Base-by-base conservation (phyloP, 2,797 vertebrate genomes). In the Valencia hispanica region DNA sequence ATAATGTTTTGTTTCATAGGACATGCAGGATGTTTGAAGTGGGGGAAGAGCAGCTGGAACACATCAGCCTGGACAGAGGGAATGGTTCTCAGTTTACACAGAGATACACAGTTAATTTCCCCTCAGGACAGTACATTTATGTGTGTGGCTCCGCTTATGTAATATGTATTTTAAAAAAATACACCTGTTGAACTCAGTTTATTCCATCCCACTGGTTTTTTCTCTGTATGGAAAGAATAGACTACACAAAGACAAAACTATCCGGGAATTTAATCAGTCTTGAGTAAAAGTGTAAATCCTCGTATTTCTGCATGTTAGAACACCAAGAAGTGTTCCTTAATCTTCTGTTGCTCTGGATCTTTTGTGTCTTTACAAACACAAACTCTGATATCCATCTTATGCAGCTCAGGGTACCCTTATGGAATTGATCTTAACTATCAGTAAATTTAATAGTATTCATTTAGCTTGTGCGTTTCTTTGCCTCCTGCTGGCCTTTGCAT, bases 101-200 rank as follows among this genome's bases (percentile, higher is more conserved):
- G 15, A 75, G 14, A 89, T 86, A 84, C 77, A 85, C 76, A 79
- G 86, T 80, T 73, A 68, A 84, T 77, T 84, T 84, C 70, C 75
- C 76, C 81, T 82, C 5, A 73, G 57, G 81, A 73, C 65, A 43
- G 68, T 75, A 50, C 47, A 61, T 47, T 36, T 73, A 68, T 55
- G 55, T 73, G 73, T 79, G 78, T 48, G 73, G 25, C 14, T 87
- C 73, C 75, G 70, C 63, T 93, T 92, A 89, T 30, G 36, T 91
- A 93, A 94, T 57, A 10, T 45, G 41, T 8, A 78, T 89, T 87
- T n/a, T n/a, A n/a, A 90, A 91, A 77, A 79, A 86, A 93, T 89
- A 90, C 91, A 94, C 92, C 90, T 93, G 90, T 83, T 91, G 88
- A 92, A 80, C 70, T 34, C 39, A 71, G 74, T 93, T 92, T 90